Percentiles rank a stretch among this genome's conserved stretches.
phyloP scores from a whole-genome alignment of 1,140 invertebrate genomes.

The Papilio machaon region DNA sequence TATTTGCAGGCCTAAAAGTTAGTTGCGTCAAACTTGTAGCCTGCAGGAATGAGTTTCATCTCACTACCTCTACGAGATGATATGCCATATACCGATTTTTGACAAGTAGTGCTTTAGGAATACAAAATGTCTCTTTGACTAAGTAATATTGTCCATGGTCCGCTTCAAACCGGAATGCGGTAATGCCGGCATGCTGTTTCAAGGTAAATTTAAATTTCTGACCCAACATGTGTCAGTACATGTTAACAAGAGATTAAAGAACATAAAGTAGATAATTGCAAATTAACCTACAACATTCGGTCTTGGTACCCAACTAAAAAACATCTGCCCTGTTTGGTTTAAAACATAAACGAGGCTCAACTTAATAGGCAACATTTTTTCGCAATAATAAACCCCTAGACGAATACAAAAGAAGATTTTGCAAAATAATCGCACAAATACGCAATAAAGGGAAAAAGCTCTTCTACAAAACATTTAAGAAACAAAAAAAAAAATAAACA shows the following conservation, averaged over 20 bases:
- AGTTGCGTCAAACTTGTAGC: background rate
- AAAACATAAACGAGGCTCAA: background rate
- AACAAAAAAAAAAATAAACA: slow-evolving; percentile 30
- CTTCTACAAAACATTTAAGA: slow-evolving; percentile 15
- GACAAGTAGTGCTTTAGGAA: background rate
- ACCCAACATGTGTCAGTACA: background rate
- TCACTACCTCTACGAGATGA: background rate
- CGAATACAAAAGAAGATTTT: background rate
- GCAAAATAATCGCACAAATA: slow-evolving; percentile 17
- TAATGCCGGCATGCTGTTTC: background rate
- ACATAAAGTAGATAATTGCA: background rate
- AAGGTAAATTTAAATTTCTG: slow-evolving; percentile 1
- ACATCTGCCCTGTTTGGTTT: background rate
- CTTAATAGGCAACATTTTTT: background rate
- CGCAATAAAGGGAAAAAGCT: background rate
- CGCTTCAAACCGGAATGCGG: slow-evolving; percentile 14
- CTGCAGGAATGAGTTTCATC: background rate
- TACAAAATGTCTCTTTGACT: slow-evolving; percentile 9
- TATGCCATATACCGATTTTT: background rate
- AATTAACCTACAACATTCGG: background rate
- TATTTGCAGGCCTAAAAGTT: background rate
- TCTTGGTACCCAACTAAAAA: background rate
- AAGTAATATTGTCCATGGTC: slow-evolving; percentile 2
- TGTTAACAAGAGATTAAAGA: background rate
- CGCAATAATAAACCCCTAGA: background rate